These are phyloP conservation scores for Rhynchophorus ferrugineus DNA, from an alignment of 1,140 invertebrate genomes.

Conservation along the genomic window DNA sequence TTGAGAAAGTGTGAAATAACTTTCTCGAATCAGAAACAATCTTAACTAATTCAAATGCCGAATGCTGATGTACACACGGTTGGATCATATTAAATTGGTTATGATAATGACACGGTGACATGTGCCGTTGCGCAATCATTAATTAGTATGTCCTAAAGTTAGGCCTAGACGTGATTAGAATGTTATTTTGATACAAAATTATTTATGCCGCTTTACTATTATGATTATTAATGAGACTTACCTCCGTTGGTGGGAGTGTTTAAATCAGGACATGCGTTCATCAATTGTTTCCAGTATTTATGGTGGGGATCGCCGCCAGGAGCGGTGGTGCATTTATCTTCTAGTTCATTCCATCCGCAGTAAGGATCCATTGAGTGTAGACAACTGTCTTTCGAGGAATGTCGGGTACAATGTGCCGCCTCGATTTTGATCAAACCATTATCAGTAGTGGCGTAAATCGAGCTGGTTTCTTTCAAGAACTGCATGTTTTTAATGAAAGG, in stretches of 20 bases:
- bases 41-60: too few relatives aligned
- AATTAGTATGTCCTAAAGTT: too few relatives aligned
- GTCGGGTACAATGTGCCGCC: constrained; percentile 68
- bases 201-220: neutral
- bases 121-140: too few relatives aligned
- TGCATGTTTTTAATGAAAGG: constrained; percentile 62
- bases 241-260: constrained; percentile 55
- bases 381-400: constrained; percentile 62
- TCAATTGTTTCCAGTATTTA: constrained; percentile 64
- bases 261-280: constrained; percentile 56
- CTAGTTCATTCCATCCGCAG: constrained; percentile 82
- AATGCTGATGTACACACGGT: too few relatives aligned
- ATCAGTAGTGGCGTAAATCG: constrained; percentile 75
- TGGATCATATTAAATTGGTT: too few relatives aligned
- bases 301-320: constrained; percentile 53
- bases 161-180: too few relatives aligned
- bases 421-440: constrained; percentile 62
- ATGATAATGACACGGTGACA: too few relatives aligned
- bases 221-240: constrained; percentile 6
- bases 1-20: too few relatives aligned
- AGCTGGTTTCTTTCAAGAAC: constrained; percentile 73
- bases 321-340: constrained; percentile 61
- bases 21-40: too few relatives aligned
- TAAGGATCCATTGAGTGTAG: constrained; percentile 84
- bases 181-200: neutral